Evolutionary conservation across 2,113 vertebrate genomes (phyloP), one percentile per base, ranked within the genome.

Genomic region (Neolamprologus hecqui): DNA sequence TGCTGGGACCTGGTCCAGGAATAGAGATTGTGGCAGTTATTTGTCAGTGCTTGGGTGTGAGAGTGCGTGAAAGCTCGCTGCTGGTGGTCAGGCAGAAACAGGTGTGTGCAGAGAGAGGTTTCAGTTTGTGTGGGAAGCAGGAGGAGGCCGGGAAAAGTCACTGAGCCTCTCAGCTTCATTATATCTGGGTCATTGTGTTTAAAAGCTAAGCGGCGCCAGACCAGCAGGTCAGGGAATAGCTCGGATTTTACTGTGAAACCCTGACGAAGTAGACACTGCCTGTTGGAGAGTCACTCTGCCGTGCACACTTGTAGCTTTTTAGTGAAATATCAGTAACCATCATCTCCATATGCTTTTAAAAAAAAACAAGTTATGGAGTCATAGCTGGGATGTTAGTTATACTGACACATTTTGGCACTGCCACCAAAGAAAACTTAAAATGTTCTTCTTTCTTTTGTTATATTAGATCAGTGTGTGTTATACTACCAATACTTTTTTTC

Each of bases 121-220:
- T n/a, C 23, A 3, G 42, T 77, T 47, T 77, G 73, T 49, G 70
- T 31, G 70, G 26, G 70, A 47, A 47, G 70, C 70, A 2, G 23
- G 70, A 75, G 70, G 70, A 49, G 42, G 40, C 68, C 37, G 14
- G 70, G 70, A 17, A 49, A 75, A 75, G 15, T 77, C 70, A 49
- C 73, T 51, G 45, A 77, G 73, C 73, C 45, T 77, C 45, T 28
- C 73, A 77, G 73, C 45, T 77, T 51, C 70, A 77, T 77, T 77
- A 77, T 77, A 77, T 49, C 70, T 77, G 45, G 26, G 73, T 49
- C 73, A 77, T 49, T 77, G 70, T 77, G 70, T 77, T 77, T 77
- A 77, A 77, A 77, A 77, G 70, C 70, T 77, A 49, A 77, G 70
- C 15, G 70, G 42, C 15, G 26, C 23, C 70, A 77, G 70, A 77